Evolutionary conservation across 2,888 invertebrate species (phyloP).

Genomic region (Altica lythri): DNA sequence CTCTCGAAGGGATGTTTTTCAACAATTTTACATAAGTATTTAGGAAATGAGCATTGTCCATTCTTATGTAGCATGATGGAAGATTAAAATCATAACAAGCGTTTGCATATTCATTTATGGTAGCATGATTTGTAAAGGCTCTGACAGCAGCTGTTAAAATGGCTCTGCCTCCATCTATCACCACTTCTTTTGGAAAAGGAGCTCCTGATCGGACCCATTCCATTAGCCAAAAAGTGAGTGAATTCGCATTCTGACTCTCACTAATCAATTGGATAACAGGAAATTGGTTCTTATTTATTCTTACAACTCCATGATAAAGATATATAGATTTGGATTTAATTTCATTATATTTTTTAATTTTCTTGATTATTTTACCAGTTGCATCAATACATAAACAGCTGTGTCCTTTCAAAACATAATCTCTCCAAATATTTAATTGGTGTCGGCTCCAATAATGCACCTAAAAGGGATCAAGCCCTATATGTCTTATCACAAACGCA

Average conservation of each 20-base stretch:
- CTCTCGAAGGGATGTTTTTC: neutral
- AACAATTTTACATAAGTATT: conserved; percentile 8
- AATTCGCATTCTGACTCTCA: neutral
- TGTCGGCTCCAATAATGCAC: neutral
- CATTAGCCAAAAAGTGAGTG: conserved; percentile 10
- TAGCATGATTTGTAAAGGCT: conserved; percentile 2
- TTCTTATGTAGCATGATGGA: conserved; percentile 10
- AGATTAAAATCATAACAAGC: neutral
- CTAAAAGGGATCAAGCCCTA: neutral
- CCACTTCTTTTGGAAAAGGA: conserved; percentile 12
- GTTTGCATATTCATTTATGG: conserved; percentile 7
- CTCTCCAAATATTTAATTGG: neutral
- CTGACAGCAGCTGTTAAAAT: conserved; percentile 7
- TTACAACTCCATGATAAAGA: neutral
- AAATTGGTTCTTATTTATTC: neutral
- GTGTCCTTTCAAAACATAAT: neutral
- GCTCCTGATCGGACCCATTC: conserved; percentile 13
- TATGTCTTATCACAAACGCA: neutral
- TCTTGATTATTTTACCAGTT: neutral
- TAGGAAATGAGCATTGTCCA: conserved; percentile 13
- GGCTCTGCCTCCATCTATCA: conserved; percentile 2
- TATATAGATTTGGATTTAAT: neutral
- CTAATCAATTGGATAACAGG: neutral
- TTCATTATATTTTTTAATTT: neutral
- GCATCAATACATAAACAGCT: neutral